Conservation (phyloP, 2,113 vertebrate genomes). For the Parotia lawesii region DNA sequence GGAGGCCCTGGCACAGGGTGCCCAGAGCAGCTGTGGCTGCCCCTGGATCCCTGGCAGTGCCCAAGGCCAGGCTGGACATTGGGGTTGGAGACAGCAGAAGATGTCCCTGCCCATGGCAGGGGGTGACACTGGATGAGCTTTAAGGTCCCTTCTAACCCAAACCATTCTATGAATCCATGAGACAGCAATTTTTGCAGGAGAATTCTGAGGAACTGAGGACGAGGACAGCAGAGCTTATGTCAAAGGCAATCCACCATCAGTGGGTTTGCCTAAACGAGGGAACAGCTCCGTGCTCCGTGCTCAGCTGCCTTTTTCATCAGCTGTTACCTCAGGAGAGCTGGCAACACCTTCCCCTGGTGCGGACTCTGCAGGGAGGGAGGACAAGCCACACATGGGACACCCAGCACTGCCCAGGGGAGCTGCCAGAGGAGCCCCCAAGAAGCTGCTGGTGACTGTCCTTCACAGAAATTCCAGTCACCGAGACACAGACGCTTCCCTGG, state of each 20-base stretch:
- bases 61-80: not conserved
- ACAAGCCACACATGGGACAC: not conserved
- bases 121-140: accelerated
- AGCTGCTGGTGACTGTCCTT: not conserved
- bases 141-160: not conserved
- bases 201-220: not conserved
- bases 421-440: not conserved
- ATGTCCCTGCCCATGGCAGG: not conserved
- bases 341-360: not conserved
- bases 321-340: not conserved
- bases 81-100: not conserved
- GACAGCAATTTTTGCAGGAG: not conserved
- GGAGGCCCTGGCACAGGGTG: not conserved
- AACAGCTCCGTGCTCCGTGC: not conserved
- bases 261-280: not conserved
- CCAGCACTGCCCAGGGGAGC: not conserved
- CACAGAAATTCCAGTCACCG: not conserved
- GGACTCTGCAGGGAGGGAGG: not conserved
- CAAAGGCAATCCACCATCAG: not conserved
- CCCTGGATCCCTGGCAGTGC: not conserved
- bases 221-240: not conserved
- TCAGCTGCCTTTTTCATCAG: not conserved
- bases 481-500: not conserved
- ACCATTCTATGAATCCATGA: not conserved
- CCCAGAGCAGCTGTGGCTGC: not conserved